phyloP scores from a whole-genome alignment of 2,888 invertebrate species.

The Balanococcus diminutus region DNA sequence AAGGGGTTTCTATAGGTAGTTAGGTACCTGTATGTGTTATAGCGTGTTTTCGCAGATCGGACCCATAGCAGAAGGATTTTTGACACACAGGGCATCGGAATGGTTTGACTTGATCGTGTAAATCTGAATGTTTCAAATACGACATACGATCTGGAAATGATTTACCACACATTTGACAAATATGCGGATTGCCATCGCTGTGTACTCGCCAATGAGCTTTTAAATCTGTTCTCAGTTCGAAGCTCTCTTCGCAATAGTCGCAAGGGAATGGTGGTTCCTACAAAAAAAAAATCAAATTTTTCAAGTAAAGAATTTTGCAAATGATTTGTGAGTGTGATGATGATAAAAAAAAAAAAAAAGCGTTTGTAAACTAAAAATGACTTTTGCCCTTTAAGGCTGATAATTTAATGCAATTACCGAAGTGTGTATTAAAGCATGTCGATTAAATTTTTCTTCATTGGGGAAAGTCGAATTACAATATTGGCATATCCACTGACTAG shows the following conservation, averaged over 20 bases:
- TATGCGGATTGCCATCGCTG: constrained; percentile 57
- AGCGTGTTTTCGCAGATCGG: constrained; percentile 59
- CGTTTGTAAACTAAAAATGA: too few species aligned
- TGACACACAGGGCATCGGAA: constrained; percentile 69
- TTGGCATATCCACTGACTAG: constrained; percentile 33
- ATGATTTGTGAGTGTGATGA: not conserved
- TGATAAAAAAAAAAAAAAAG: not conserved
- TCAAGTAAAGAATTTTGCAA: not conserved
- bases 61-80: constrained; percentile 68
- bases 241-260: constrained; percentile 58
- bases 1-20: not conserved
- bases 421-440: constrained; percentile 49
- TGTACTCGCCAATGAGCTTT: constrained; percentile 59
- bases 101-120: constrained; percentile 70
- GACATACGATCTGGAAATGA: constrained; percentile 72
- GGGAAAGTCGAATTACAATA: constrained; percentile 49
- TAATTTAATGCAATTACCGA: constrained; percentile 43
- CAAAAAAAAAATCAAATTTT: not conserved
- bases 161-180: constrained; percentile 61
- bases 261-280: constrained; percentile 58
- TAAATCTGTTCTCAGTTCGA: constrained; percentile 58
- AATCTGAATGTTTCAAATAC: constrained; percentile 68
- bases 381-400: too few species aligned
- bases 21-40: constrained; percentile 64
- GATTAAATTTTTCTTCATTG: constrained; percentile 44